Conservation (phyloP, 2,113 vertebrate genomes). For the Chionodraco myersi region DNA sequence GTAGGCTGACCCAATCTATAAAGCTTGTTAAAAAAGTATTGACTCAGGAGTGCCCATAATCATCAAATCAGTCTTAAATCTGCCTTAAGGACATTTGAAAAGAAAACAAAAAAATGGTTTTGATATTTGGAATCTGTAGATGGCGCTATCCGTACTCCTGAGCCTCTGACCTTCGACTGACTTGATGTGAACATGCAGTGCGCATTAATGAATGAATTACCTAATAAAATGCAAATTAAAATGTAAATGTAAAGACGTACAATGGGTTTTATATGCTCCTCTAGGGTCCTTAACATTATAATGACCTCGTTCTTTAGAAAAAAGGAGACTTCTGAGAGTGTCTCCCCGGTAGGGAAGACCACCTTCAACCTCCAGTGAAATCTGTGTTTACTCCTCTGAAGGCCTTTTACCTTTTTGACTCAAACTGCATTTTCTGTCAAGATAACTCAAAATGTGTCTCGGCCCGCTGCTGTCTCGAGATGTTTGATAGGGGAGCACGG, state of each 20-base stretch:
- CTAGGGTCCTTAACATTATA: constrained; percentile 44
- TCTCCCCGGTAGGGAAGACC: background rate
- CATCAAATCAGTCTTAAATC: background rate
- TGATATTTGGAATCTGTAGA: constrained; percentile 23
- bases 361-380: constrained; percentile 56
- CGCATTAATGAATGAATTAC: constrained; percentile 51
- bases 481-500: constrained; percentile 66
- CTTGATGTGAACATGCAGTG: constrained; percentile 40
- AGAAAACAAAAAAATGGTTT: background rate
- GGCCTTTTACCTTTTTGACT: constrained; percentile 34
- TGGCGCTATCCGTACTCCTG: constrained; percentile 26
- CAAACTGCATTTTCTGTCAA: constrained; percentile 59
- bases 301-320: constrained; percentile 44
- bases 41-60: background rate
- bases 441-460: constrained; percentile 67
- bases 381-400: constrained; percentile 36
- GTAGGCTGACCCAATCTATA: background rate
- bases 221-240: constrained; percentile 51
- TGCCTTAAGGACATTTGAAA: background rate
- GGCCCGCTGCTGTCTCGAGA: constrained; percentile 60
- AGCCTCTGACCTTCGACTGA: constrained; percentile 31
- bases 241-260: constrained; percentile 59
- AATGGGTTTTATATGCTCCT: constrained; percentile 57
- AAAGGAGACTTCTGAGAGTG: constrained; percentile 25
- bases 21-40: background rate